These are phyloP conservation scores for Caenorhabditis afra DNA, from an alignment of 2,888 invertebrate species.

Conservation along the genomic window DNA sequence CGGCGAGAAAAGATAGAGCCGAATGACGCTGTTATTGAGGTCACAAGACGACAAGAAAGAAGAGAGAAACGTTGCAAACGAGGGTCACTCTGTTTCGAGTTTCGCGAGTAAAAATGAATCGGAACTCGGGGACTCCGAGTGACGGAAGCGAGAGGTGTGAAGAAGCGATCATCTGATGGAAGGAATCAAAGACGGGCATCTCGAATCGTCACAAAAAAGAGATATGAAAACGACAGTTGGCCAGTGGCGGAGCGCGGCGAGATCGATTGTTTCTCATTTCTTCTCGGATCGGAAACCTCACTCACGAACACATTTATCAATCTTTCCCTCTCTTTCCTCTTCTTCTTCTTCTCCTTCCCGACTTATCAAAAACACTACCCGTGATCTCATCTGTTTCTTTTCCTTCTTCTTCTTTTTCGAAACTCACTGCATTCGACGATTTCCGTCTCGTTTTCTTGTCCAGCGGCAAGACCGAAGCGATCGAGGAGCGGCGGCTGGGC, in stretches of 20 bases:
- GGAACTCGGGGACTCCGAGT: constrained; percentile 3
- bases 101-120: constrained; percentile 14
- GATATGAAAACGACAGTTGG: constrained; percentile 34
- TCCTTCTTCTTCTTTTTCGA: constrained; percentile 5
- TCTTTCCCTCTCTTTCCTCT: constrained; percentile 11
- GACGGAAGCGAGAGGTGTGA: constrained; percentile 28
- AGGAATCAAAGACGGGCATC: constrained; percentile 44
- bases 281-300: constrained; percentile 22
- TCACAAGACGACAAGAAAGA: constrained; percentile 30
- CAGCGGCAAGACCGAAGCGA: constrained; percentile 18
- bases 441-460: constrained; percentile 42
- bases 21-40: constrained; percentile 48
- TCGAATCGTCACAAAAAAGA: constrained; percentile 15
- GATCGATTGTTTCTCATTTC: constrained; percentile 39
- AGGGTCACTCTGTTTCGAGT: constrained; percentile 7
- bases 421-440: constrained; percentile 36
- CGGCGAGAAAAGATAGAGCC: constrained; percentile 19
- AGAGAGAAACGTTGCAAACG: constrained; percentile 30
- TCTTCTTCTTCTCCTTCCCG: too few species aligned
- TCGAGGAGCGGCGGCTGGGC: constrained; percentile 38
- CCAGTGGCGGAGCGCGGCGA: constrained; percentile 4
- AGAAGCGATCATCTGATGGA: constrained; percentile 43
- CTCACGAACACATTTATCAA: constrained; percentile 47
- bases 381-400: constrained; percentile 14
- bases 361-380: too few species aligned